These are phyloP conservation scores for Endotricha flammealis DNA, from an alignment of 2,888 invertebrate species.

Conservation along the genomic window DNA sequence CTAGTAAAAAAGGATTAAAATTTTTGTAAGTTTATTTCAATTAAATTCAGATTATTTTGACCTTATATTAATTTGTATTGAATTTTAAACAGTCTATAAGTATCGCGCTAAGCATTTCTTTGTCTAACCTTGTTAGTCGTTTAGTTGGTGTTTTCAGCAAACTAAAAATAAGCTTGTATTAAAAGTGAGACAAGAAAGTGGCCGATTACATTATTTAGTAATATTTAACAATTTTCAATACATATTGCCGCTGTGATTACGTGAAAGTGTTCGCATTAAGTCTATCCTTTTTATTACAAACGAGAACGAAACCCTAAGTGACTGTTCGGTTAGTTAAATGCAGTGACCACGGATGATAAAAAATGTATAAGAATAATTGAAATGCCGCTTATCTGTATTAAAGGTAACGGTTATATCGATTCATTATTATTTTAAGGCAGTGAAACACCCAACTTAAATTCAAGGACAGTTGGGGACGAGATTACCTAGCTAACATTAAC, in stretches of 20 bases:
- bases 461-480: conserved; percentile 75
- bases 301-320: conserved; percentile 20
- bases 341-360: conserved; percentile 42
- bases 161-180: conserved; percentile 4
- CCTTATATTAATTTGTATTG: no score
- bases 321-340: conserved; percentile 24
- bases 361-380: conserved; percentile 48
- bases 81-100: no score
- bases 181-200: conserved; percentile 50
- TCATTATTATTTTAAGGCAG: conserved; percentile 73
- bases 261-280: conserved; percentile 19
- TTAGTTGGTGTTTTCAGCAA: no score
- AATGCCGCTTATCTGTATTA: conserved; percentile 69
- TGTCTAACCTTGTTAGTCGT: no score
- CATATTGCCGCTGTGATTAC: conserved; percentile 25
- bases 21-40: no score
- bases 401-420: conserved; percentile 67
- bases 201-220: conserved; percentile 30
- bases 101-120: no score
- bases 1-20: no score
- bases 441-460: conserved; percentile 77
- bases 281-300: conserved; percentile 11
- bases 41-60: no score
- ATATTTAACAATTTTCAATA: conserved; percentile 34
- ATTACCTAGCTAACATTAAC: conserved; percentile 76